phyloP scores from a whole-genome alignment of 2,113 vertebrate genomes.

The Cervus canadensis region DNA sequence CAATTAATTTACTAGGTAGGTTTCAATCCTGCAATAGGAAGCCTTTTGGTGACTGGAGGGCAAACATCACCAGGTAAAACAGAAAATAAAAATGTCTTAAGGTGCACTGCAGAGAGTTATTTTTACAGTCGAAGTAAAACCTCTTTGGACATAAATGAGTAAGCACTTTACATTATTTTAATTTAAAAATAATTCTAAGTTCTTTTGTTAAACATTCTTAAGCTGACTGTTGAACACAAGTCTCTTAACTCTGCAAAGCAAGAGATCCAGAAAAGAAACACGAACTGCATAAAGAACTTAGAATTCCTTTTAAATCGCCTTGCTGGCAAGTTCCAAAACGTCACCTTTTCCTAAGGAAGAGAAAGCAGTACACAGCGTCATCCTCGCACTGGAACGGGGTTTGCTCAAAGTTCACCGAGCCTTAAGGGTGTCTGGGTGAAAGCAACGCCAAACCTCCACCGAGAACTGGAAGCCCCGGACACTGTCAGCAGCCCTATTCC shows the following conservation, averaged over 20 bases:
- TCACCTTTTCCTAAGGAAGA: not conserved
- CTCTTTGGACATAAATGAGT: not conserved
- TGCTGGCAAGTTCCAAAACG: not conserved
- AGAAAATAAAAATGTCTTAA: not conserved
- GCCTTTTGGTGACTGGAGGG: not conserved
- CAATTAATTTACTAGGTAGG: not conserved
- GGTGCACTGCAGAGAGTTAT: not conserved
- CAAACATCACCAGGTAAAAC: not conserved
- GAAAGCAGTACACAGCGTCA: not conserved
- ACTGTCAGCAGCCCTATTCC: not conserved
- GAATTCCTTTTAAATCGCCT: not conserved
- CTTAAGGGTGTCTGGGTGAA: not conserved
- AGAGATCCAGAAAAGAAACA: not conserved
- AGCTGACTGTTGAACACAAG: not conserved
- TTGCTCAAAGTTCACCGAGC: not conserved
- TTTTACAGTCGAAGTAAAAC: not conserved
- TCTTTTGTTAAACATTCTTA: not conserved
- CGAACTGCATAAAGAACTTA: not conserved
- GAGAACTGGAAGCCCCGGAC: not conserved
- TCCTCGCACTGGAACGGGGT: no score
- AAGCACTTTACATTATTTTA: not conserved
- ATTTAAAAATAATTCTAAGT: conserved; percentile 2
- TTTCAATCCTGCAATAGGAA: not conserved
- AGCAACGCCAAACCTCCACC: not conserved
- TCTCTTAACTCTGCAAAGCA: not conserved